These are phyloP conservation scores for Cheirogaleus medius DNA, from an alignment of 2,113 vertebrate genomes.

Conservation along the genomic window DNA sequence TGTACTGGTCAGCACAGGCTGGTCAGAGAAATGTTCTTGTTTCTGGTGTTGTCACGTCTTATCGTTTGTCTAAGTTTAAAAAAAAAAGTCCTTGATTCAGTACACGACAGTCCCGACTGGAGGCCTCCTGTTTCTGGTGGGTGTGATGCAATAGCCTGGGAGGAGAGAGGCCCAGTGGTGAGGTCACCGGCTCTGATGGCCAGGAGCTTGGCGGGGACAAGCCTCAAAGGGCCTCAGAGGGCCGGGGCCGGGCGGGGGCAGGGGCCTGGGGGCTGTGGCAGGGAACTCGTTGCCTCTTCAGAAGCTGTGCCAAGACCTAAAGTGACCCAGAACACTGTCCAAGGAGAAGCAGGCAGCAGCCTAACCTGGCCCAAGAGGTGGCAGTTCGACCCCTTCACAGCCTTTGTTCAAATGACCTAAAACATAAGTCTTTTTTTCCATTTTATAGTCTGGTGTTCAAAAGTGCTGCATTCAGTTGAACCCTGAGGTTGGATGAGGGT, in stretches of 20 bases:
- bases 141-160: neutral
- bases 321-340: neutral
- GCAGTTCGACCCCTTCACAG: neutral
- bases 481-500: neutral
- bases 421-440: neutral
- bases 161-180: neutral
- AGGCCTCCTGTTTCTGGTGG: neutral
- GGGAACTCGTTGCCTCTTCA: neutral
- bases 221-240: neutral
- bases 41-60: neutral
- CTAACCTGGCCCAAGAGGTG: neutral
- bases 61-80: neutral
- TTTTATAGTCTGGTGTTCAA: neutral
- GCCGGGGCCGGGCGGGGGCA: neutral
- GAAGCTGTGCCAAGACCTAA: rapidly evolving
- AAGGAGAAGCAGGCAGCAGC: neutral
- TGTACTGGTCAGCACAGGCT: neutral
- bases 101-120: neutral
- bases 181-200: neutral
- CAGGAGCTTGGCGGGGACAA: neutral
- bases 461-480: neutral
- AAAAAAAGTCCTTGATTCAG: neutral
- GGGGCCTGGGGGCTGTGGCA: neutral
- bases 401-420: neutral
- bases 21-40: neutral